These are phyloP conservation scores for Amphiura filiformis DNA, from an alignment of 35 echinoderm and acorn worm species.

Conservation along the genomic window DNA sequence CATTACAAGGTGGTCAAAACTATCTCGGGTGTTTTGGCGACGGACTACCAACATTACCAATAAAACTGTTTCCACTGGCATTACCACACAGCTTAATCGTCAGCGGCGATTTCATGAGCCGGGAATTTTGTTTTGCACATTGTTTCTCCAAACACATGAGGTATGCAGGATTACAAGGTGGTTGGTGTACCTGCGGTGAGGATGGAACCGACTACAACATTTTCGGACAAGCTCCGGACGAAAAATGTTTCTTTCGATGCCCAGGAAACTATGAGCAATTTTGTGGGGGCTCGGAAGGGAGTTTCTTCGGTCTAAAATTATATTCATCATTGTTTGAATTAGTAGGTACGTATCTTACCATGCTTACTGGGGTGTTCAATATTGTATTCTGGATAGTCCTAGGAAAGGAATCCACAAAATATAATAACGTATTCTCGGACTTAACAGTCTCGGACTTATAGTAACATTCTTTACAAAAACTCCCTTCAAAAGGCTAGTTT, in stretches of 20 bases:
- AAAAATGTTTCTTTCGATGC: background rate
- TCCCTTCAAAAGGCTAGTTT: too few relatives aligned
- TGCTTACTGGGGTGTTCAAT: too few relatives aligned
- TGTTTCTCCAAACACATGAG: background rate
- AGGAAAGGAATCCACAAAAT: too few relatives aligned
- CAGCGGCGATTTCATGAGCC: background rate
- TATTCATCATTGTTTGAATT: background rate
- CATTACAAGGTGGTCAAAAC: background rate
- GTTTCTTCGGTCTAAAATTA: background rate
- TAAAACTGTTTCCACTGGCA: too few relatives aligned
- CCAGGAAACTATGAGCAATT: background rate
- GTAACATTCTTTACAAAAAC: too few relatives aligned
- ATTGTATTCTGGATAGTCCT: too few relatives aligned
- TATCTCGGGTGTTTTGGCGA: background rate
- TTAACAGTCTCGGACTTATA: too few relatives aligned
- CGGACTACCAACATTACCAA: background rate
- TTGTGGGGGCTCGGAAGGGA: background rate
- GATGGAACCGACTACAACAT: background rate
- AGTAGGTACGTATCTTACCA: too few relatives aligned
- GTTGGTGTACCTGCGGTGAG: background rate
- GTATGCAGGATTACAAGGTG: background rate
- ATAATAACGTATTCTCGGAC: too few relatives aligned
- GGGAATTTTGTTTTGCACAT: background rate
- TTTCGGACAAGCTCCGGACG: background rate
- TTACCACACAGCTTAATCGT: background rate